Evolutionary conservation across 2,797 vertebrate species (phyloP), one percentile per base, ranked within the genome.

Genomic region (Psittacula echo): DNA sequence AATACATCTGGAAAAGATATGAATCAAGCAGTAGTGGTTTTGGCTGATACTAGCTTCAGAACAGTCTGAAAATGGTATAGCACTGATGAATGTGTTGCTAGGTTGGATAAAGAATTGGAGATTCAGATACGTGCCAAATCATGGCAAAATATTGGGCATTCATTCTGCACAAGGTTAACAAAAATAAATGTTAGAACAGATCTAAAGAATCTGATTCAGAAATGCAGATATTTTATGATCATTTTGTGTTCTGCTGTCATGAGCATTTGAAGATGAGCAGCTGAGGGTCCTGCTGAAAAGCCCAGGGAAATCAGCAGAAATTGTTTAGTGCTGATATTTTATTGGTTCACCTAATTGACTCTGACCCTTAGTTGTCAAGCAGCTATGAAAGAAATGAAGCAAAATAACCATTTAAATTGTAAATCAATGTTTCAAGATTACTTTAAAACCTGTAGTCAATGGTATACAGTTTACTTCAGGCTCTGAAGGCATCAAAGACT

Each of bases 361-460:
- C 27, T 76, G 89, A 83, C 65, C 45, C 32, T 78, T 48, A 68
- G n/a, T 20, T 91, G 72, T 80, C 7, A 7, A 91, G 34, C 67
- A 90, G 20, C 67, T 84, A 82, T 76, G 73, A 93, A 84, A 82
- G 21, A 91, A 93, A 64, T 70, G 39, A 87, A 77, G 60, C 41
- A 87, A 87, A 92, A 67, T n/a, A 96, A 64, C 22, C 20, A 45
- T 85, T 89, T 86, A 70, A 83, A 68, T 75, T 83, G 32, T 79
- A 89, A 93, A 82, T 93, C 80, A 41, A 37, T 91, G 27, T 82
- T 77, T 94, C 80, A 73, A 75, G 66, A 79, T 86, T 37, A 64
- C 50, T 51, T 90, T 64, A 82, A 94, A 74, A 12, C 3, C 19
- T 32, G 15, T 48, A 64, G 66, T 42, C 39, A 78, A 9, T 54